Conservation (phyloP, 2,113 vertebrate species). For the Raja brachyura region DNA sequence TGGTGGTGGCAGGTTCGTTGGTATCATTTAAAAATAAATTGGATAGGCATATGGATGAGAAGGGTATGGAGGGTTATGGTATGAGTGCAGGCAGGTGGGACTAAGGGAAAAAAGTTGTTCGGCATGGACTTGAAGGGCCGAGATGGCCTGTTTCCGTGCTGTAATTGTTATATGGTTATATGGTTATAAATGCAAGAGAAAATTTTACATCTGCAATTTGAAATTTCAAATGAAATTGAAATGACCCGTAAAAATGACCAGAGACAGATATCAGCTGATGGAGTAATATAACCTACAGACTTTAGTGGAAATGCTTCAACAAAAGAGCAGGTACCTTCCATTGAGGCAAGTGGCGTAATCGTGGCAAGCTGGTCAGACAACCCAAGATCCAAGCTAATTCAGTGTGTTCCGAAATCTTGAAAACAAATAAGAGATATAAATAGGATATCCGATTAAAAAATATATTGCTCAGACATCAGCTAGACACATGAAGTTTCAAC, state of each 20-base stretch:
- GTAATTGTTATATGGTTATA: no score
- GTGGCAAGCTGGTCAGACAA: conserved; percentile 80
- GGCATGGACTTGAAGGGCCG: no score
- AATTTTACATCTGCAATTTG: not conserved
- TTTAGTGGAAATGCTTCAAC: not conserved
- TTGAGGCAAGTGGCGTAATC: conserved; percentile 81
- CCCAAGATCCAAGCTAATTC: conserved; percentile 87
- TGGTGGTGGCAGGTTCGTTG: no score
- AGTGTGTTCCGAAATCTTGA: conserved; percentile 77
- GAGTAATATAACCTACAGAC: not conserved
- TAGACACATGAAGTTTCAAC: not conserved
- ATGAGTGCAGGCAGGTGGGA: no score
- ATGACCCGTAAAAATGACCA: not conserved
- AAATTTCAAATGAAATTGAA: not conserved
- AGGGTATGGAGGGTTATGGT: no score
- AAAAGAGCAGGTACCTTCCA: conserved; percentile 73
- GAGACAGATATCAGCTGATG: no score
- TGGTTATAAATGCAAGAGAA: no score
- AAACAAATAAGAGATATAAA: not conserved
- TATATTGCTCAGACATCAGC: not conserved
- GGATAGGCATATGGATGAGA: no score
- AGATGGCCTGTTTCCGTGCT: no score
- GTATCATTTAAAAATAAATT: no score
- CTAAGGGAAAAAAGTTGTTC: no score
- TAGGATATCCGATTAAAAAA: not conserved